A percentile compares a stretch with the other conserved stretches of the same genome.
Conservation (phyloP, 2,113 vertebrate genomes). For the Todiramphus saurophagus region DNA sequence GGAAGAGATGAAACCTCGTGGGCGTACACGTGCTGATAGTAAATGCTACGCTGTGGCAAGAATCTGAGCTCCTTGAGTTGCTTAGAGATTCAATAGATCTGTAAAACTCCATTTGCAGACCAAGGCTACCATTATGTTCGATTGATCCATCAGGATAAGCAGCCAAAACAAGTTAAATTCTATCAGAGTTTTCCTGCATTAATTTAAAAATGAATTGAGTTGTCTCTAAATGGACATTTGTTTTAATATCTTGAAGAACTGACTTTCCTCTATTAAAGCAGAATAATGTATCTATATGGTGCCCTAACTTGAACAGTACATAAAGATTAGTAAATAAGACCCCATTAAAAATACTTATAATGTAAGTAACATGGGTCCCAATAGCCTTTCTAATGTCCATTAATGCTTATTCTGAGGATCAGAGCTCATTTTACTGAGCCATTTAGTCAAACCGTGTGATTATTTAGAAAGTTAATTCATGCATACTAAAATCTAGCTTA, state of each 20-base stretch:
- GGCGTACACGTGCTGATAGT: not conserved
- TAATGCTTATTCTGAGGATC: slow-evolving; percentile 84
- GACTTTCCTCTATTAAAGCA: slow-evolving; percentile 71
- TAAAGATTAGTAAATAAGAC: slow-evolving; percentile 85
- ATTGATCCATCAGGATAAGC: slow-evolving; percentile 67
- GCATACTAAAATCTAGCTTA: slow-evolving; percentile 85
- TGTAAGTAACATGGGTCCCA: slow-evolving; percentile 82
- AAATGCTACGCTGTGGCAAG: not conserved
- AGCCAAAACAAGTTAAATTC: slow-evolving; percentile 60
- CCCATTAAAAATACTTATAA: slow-evolving; percentile 82
- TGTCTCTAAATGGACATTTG: slow-evolving; percentile 71
- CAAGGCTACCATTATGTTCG: slow-evolving; percentile 52
- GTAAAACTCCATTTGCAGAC: slow-evolving; percentile 59
- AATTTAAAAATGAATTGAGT: slow-evolving; percentile 73
- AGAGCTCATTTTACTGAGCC: slow-evolving; percentile 84
- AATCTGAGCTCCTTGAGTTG: slow-evolving; percentile 17
- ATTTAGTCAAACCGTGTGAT: slow-evolving; percentile 85
- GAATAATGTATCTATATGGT: slow-evolving; percentile 74
- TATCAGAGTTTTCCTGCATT: slow-evolving; percentile 59
- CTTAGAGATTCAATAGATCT: slow-evolving; percentile 14
- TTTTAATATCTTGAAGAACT: slow-evolving; percentile 74
- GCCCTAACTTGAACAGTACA: slow-evolving; percentile 77
- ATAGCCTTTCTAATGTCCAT: slow-evolving; percentile 83
- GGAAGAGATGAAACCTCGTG: not conserved
- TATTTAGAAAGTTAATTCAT: slow-evolving; percentile 89